phyloP scores from a whole-genome alignment of 2,888 invertebrate genomes.

The Belgica antarctica region DNA sequence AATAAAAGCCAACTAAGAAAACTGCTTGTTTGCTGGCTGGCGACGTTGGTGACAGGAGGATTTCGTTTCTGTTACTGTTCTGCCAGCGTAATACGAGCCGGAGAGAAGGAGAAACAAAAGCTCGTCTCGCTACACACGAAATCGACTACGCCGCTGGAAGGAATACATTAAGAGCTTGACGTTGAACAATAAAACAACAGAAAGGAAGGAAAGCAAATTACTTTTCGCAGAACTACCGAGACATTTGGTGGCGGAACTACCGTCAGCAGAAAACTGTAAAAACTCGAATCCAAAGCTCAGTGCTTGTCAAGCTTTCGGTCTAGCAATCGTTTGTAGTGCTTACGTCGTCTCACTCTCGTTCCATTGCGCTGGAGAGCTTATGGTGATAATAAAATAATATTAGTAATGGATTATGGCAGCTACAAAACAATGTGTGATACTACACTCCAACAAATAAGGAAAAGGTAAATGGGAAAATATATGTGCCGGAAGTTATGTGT shows the following conservation, averaged over 20 bases:
- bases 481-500: background rate
- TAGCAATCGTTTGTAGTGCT: slow-evolving; percentile 2
- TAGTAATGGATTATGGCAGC: slow-evolving; percentile 37
- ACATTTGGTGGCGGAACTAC: slow-evolving; percentile 3
- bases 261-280: background rate
- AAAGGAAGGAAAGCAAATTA: slow-evolving; percentile 20
- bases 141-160: slow-evolving; percentile 2
- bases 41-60: slow-evolving; percentile 44
- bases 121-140: background rate
- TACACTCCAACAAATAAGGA: slow-evolving; percentile 29
- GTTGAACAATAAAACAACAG: slow-evolving; percentile 29
- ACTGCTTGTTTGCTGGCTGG: slow-evolving; percentile 37
- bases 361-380: background rate
- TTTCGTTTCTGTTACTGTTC: slow-evolving; percentile 25
- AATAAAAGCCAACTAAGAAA: slow-evolving; percentile 23
- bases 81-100: background rate
- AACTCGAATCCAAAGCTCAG: slow-evolving; percentile 10
- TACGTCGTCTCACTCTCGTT: no score
- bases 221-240: slow-evolving; percentile 16
- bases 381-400: slow-evolving; percentile 10
- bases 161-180: slow-evolving; percentile 34
- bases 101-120: slow-evolving; percentile 19
- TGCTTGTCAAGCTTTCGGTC: slow-evolving; percentile 20
- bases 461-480: slow-evolving; percentile 33
- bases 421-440: slow-evolving; percentile 36